Conservation (phyloP, 1,140 invertebrate genomes). For the Lepidurus packardi region DNA sequence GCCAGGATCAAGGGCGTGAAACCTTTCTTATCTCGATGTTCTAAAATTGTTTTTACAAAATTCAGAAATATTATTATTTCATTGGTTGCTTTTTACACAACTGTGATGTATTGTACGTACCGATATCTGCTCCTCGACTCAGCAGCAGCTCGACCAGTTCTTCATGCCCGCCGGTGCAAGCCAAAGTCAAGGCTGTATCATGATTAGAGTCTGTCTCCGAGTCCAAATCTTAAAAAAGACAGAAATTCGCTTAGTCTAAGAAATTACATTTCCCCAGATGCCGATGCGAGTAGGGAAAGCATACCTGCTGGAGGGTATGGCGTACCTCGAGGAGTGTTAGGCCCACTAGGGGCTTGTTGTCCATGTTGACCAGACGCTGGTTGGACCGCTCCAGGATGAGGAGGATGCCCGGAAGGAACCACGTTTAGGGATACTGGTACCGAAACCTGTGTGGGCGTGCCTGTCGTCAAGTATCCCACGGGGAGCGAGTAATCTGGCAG, state of each 20-base stretch:
- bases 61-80: background rate
- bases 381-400: background rate
- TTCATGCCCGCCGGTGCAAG: conserved; percentile 93
- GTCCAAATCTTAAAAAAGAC: conserved; percentile 64
- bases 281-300: background rate
- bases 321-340: conserved; percentile 12
- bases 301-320: conserved; percentile 13
- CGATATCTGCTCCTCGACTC: conserved; percentile 83
- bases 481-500: background rate
- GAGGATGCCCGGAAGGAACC: background rate
- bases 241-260: background rate
- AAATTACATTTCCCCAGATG: background rate
- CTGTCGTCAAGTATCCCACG: background rate
- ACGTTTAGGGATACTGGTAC: background rate
- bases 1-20: conserved; percentile 96
- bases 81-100: background rate
- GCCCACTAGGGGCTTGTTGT: background rate
- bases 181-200: conserved; percentile 94
- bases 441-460: background rate
- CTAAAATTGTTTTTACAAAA: conserved; percentile 46
- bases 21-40: conserved; percentile 98
- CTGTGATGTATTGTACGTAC: conserved; percentile 41
- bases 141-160: conserved; percentile 89
- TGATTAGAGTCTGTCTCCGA: conserved; percentile 96
- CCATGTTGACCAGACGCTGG: background rate